Evolutionary conservation across 2,888 invertebrate genomes (phyloP).

Genomic region (Drosophila seclusa): DNA sequence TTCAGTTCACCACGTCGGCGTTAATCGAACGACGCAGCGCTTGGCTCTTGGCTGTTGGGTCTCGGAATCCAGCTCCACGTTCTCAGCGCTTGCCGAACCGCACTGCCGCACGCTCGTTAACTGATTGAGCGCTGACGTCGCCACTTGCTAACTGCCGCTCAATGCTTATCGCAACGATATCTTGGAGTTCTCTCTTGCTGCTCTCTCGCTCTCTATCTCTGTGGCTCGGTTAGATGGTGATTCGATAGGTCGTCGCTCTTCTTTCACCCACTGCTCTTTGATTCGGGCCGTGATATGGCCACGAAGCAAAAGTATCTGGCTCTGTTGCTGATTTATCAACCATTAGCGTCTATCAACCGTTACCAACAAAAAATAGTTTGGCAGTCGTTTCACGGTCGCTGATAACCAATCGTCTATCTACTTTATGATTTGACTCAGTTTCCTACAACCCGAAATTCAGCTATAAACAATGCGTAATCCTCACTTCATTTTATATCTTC

Average conservation of each 20-base stretch:
- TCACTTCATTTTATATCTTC: neutral
- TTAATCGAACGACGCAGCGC: conserved; percentile 63
- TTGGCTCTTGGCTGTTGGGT: conserved; percentile 26
- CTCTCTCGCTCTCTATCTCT: neutral
- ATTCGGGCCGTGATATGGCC: conserved; percentile 11
- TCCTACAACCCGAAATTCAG: conserved; percentile 10
- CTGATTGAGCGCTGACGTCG: conserved; percentile 71
- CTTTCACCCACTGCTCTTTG: conserved; percentile 37
- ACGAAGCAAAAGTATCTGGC: conserved; percentile 8
- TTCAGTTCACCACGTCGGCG: conserved; percentile 71
- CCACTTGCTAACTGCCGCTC: conserved; percentile 32
- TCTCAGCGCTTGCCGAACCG: conserved; percentile 49
- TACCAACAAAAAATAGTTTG: conserved; percentile 20
- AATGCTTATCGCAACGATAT: conserved; percentile 66
- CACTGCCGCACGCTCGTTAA: conserved; percentile 57
- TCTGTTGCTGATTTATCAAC: conserved; percentile 50
- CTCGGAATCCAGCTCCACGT: conserved; percentile 38
- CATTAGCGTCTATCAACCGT: conserved; percentile 48
- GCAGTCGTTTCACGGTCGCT: conserved; percentile 28
- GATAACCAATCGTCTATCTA: conserved; percentile 46
- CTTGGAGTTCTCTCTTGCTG: conserved; percentile 7
- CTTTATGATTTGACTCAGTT: conserved; percentile 27
- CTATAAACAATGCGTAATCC: neutral
- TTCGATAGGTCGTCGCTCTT: conserved; percentile 38
- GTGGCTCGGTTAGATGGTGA: conserved; percentile 11